Evolutionary conservation across 1,140 invertebrate genomes (phyloP).

Genomic region (Cotesia glomerata): DNA sequence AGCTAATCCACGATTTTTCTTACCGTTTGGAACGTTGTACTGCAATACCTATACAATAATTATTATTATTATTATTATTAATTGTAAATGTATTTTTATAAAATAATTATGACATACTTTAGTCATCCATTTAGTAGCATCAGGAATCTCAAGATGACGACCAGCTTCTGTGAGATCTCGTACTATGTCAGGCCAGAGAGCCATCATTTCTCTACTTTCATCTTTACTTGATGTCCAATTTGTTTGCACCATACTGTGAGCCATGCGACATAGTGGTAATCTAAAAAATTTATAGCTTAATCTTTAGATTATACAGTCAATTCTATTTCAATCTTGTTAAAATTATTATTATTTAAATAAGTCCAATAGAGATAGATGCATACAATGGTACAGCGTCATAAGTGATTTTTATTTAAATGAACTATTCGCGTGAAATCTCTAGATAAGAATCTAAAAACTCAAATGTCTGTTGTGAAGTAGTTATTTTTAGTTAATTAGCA

Average conservation of each 20-base stretch:
- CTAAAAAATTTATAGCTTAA: constrained; percentile 29
- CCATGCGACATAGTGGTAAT: constrained; percentile 35
- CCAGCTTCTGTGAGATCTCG: constrained; percentile 78
- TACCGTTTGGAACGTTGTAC: constrained; percentile 82
- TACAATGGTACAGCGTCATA: not conserved
- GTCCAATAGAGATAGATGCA: not conserved
- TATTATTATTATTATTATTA: not conserved
- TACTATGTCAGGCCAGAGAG: constrained; percentile 84
- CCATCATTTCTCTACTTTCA: constrained; percentile 85
- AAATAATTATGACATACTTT: constrained; percentile 66
- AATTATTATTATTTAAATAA: no score
- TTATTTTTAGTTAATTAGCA: no score
- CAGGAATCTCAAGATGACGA: constrained; percentile 74
- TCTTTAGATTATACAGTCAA: no score
- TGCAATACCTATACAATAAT: constrained; percentile 68
- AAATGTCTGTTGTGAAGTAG: no score
- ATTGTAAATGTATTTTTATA: constrained; percentile 10
- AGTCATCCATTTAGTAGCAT: constrained; percentile 79
- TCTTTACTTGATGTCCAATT: constrained; percentile 73
- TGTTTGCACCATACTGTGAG: constrained; percentile 65
- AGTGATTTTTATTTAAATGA: not conserved
- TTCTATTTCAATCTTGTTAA: no score
- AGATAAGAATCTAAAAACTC: no score
- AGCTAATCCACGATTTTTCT: constrained; percentile 81
- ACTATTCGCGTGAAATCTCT: no score